Evolutionary conservation across 2,888 invertebrate genomes (phyloP), one percentile per base, ranked within the genome.

Genomic region (Branchipolynoe longqiensis): DNA sequence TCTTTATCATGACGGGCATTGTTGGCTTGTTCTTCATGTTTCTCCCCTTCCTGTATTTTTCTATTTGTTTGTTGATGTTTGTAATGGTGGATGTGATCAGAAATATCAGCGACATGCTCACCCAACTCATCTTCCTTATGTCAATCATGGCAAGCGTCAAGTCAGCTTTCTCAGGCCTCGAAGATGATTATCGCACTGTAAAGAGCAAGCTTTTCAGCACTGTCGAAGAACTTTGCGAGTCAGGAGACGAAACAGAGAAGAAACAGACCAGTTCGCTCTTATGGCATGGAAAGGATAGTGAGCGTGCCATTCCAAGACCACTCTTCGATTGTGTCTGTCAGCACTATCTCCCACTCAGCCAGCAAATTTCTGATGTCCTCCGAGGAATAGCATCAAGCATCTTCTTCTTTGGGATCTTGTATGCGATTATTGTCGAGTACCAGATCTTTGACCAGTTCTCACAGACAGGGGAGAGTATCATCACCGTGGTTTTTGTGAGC

Each of bases 391-490:
- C 18, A 1, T 31, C 12, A 28, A 78, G 48, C 18, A 18, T 78
- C 8, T 14, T 78, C 12, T 48, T 78, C 48, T 48, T 78, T 41
- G 78, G 48, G 8, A 25, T 78, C 18, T 31, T 78, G 3, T 78
- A 78, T 78, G 78, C 78, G 14, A 28, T 41, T 14, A 78, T 78
- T 25, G 48, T 48, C 6, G 78, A 78, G 31, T 78, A 78, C 28
- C 78, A 78, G 78, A 78, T 78, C 41, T 78, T 78, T 78, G 78
- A 78, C 28, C 78, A 78, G 78, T 78, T 78, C 54, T 78, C 78
- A 1, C n/a, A 78, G 78, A 78, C 78, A n/a, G 78, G 78, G 41
- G 78, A 78, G 48, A 78, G 78, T 18, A 48, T 78, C 31, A 78
- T 78, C 28, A 78, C 78, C 12, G 78, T 78, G 12, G 54, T 78